phyloP scores from a whole-genome alignment of 2,888 invertebrate species.

The Agonopterix heracliana region DNA sequence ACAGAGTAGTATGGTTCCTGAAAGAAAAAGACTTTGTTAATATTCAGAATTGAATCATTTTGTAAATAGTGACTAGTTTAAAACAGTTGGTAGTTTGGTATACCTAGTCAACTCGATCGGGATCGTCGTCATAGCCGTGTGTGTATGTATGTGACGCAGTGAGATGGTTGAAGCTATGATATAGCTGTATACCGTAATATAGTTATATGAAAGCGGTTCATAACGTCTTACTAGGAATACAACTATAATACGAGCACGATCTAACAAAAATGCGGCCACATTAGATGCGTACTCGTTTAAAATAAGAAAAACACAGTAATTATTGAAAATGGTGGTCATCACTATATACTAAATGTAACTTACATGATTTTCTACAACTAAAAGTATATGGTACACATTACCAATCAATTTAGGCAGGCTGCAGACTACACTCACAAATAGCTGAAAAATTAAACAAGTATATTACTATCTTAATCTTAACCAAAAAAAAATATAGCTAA shows the following conservation, averaged over 20 bases:
- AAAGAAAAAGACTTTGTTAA: not conserved
- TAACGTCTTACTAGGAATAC: not conserved
- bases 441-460: constrained; percentile 37
- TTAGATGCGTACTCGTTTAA: not conserved
- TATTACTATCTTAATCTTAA: not conserved
- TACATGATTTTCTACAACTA: constrained; percentile 48
- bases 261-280: not conserved
- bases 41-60: not conserved
- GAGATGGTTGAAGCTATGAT: not conserved
- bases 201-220: not conserved
- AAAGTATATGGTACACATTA: constrained; percentile 48
- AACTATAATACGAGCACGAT: not conserved
- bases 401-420: constrained; percentile 52
- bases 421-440: constrained; percentile 50
- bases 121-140: too few species aligned
- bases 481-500: not conserved
- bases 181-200: not conserved
- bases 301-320: not conserved
- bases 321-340: not conserved
- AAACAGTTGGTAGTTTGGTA: not conserved
- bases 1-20: not conserved
- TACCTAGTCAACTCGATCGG: not conserved
- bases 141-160: too few species aligned
- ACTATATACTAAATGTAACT: constrained; percentile 22
- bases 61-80: not conserved